Evolutionary conservation across 2,797 vertebrate genomes (phyloP).

Genomic region (Clarias platycephalus): DNA sequence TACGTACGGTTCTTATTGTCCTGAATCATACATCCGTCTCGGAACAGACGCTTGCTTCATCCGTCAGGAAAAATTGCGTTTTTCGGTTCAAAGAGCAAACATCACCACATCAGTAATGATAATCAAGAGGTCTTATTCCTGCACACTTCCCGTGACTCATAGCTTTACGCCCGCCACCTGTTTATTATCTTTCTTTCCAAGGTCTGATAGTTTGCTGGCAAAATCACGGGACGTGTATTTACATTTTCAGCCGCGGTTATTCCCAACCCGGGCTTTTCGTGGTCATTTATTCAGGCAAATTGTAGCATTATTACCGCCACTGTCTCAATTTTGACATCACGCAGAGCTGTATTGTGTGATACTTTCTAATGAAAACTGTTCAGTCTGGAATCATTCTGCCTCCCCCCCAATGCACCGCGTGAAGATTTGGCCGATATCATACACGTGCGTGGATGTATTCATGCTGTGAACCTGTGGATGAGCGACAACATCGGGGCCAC

Average conservation of each 20-base stretch:
- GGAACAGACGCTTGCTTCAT: neutral
- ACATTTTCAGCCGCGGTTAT: conserved; percentile 17
- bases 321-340: conserved; percentile 31
- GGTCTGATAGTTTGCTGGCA: neutral
- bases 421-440: conserved; percentile 77
- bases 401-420: conserved; percentile 66
- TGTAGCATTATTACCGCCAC: conserved; percentile 22
- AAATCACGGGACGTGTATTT: neutral
- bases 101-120: neutral
- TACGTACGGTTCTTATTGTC: conserved; percentile 53
- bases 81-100: conserved; percentile 14
- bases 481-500: conserved; percentile 85
- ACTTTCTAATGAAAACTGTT: neutral
- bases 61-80: conserved; percentile 5
- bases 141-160: neutral
- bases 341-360: neutral
- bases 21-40: neutral
- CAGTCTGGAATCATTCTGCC: neutral
- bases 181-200: neutral
- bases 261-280: conserved; percentile 14
- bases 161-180: neutral
- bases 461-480: conserved; percentile 89
- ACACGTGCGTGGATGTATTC: conserved; percentile 88
- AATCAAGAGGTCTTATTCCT: neutral
- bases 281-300: conserved; percentile 32